Conservation (phyloP, 2,888 invertebrate species). For the Steromphala cineraria region DNA sequence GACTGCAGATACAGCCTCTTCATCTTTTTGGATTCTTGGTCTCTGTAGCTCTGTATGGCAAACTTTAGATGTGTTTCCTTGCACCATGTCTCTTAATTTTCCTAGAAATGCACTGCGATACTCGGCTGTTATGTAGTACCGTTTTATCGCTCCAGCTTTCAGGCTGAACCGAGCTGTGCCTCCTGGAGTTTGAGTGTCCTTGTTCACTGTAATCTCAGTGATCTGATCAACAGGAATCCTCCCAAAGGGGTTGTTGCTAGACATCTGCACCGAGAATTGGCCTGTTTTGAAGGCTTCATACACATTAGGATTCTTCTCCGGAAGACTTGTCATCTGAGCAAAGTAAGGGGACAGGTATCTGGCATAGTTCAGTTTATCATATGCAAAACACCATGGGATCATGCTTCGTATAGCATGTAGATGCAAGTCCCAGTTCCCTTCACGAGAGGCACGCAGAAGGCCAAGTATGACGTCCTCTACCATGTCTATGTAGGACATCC, state of each 20-base stretch:
- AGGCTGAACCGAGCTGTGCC: background rate
- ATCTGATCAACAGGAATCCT: conserved; percentile 21
- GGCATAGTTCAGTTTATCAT: conserved; percentile 48
- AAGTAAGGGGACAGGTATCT: conserved; percentile 40
- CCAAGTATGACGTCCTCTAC: conserved; percentile 43
- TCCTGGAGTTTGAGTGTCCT: background rate
- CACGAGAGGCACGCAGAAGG: conserved; percentile 36
- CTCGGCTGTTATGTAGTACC: background rate
- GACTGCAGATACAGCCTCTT: background rate
- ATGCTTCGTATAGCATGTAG: conserved; percentile 33
- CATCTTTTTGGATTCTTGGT: background rate
- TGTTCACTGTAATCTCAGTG: conserved; percentile 9
- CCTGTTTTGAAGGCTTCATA: conserved; percentile 25
- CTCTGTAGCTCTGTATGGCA: too few species aligned
- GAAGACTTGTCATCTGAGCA: conserved; percentile 34
- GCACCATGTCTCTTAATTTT: background rate
- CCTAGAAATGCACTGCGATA: background rate
- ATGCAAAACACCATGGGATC: conserved; percentile 51
- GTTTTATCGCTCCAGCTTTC: background rate
- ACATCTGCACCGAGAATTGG: conserved; percentile 35
- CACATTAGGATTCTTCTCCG: background rate
- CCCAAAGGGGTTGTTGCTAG: background rate
- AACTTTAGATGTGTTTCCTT: background rate
- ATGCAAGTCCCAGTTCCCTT: conserved; percentile 45
- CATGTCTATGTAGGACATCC: conserved; percentile 53